phyloP scores from a whole-genome alignment of 2,888 invertebrate species.

The Limenitis camilla region DNA sequence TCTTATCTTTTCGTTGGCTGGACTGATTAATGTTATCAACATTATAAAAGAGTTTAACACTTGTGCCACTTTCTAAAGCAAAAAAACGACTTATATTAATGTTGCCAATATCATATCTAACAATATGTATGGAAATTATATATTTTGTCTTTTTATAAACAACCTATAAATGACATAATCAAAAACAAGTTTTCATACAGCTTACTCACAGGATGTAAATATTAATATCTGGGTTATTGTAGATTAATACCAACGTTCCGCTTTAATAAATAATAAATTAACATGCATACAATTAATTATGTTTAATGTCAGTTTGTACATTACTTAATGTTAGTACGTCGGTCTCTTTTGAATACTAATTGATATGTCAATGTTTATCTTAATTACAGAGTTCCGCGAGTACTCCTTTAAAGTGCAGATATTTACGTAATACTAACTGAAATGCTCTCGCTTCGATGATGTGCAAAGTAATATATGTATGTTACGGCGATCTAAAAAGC shows the following conservation, averaged over 20 bases:
- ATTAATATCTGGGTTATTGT: constrained; percentile 5
- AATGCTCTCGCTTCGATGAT: too few relatives aligned
- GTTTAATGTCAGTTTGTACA: too few relatives aligned
- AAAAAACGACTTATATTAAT: too few relatives aligned
- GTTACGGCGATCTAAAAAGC: too few relatives aligned
- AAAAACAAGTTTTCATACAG: background rate
- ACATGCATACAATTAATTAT: too few relatives aligned
- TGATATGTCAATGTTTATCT: background rate
- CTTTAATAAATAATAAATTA: background rate
- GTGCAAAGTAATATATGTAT: too few relatives aligned
- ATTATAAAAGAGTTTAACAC: too few relatives aligned
- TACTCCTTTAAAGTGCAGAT: background rate
- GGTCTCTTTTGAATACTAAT: constrained; percentile 5
- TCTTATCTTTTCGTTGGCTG: too few relatives aligned
- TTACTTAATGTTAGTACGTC: background rate
- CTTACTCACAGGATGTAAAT: background rate
- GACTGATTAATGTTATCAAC: too few relatives aligned
- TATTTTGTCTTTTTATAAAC: background rate
- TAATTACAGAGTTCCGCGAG: background rate
- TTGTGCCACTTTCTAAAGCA: too few relatives aligned
- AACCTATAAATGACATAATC: background rate
- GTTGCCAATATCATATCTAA: too few relatives aligned
- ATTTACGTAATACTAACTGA: background rate
- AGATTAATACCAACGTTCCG: background rate
- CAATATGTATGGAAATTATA: too few relatives aligned